Conservation (phyloP, 2,113 vertebrate species). For the Halichoerus grypus region DNA sequence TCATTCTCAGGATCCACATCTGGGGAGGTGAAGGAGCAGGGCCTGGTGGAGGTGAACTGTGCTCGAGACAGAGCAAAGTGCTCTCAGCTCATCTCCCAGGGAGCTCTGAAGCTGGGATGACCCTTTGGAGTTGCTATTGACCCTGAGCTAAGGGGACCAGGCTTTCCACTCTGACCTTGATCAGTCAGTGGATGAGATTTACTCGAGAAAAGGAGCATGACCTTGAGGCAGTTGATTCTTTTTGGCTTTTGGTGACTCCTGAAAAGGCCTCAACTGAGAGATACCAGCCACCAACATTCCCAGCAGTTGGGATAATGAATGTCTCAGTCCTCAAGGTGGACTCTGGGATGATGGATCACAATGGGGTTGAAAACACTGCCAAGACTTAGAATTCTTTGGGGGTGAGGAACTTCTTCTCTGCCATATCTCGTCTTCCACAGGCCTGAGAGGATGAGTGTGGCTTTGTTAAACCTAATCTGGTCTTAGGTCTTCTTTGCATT, state of each 20-base stretch:
- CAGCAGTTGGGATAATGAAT: background rate
- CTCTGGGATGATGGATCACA: background rate
- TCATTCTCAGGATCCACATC: background rate
- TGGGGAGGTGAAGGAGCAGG: background rate
- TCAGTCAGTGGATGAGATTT: background rate
- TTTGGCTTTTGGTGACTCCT: background rate
- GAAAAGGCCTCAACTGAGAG: background rate
- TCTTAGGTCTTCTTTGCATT: background rate
- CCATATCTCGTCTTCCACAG: background rate
- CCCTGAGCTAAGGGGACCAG: background rate
- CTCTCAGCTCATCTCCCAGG: background rate
- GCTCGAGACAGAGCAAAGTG: background rate
- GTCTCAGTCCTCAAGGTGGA: background rate
- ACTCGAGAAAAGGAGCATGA: background rate
- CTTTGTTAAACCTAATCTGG: constrained; percentile 42
- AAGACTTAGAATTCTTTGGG: background rate
- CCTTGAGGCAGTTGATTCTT: background rate
- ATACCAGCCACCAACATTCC: background rate
- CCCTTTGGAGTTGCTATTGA: background rate
- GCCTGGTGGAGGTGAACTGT: background rate
- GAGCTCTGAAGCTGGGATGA: background rate
- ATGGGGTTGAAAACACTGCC: background rate
- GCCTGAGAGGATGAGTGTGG: background rate
- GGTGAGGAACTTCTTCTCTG: background rate
- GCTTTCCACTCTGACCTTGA: background rate